Percentiles rank a stretch among this genome's conserved stretches.
Evolutionary conservation across 2,113 vertebrate genomes (phyloP).

Genomic region (Coturnix japonica): DNA sequence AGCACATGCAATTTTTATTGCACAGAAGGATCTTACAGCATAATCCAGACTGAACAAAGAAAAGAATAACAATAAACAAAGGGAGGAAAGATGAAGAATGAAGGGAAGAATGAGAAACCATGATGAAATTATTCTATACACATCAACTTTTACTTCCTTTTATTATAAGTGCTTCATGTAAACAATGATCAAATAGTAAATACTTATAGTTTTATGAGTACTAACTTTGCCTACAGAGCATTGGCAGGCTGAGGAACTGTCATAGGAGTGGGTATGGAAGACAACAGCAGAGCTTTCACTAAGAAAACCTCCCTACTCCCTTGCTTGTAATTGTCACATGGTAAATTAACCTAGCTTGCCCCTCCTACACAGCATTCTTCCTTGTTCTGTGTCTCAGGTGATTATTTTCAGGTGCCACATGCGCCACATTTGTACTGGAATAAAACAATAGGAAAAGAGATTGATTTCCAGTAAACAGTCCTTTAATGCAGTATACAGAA

Average conservation of each 20-base stretch:
- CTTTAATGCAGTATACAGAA: neutral
- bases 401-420: neutral
- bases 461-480: neutral
- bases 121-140: slow-evolving; percentile 6
- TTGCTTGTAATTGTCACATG: neutral
- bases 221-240: neutral
- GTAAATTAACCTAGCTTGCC: neutral
- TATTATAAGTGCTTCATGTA: slow-evolving; percentile 14
- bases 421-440: neutral
- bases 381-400: neutral
- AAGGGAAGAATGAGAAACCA: slow-evolving; percentile 28
- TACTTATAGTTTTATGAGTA: neutral
- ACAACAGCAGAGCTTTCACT: neutral
- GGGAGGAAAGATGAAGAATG: slow-evolving; percentile 55
- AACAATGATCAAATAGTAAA: neutral
- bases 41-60: neutral
- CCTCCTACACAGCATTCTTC: neutral
- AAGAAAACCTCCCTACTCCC: neutral
- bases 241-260: neutral
- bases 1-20: neutral
- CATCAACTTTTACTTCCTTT: slow-evolving; percentile 35
- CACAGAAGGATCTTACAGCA: neutral
- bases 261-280: neutral
- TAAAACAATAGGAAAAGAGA: neutral
- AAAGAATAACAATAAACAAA: slow-evolving; percentile 52